Evolutionary conservation across 2,797 vertebrate genomes (phyloP).

Genomic region (Sarcophilus harrisii): DNA sequence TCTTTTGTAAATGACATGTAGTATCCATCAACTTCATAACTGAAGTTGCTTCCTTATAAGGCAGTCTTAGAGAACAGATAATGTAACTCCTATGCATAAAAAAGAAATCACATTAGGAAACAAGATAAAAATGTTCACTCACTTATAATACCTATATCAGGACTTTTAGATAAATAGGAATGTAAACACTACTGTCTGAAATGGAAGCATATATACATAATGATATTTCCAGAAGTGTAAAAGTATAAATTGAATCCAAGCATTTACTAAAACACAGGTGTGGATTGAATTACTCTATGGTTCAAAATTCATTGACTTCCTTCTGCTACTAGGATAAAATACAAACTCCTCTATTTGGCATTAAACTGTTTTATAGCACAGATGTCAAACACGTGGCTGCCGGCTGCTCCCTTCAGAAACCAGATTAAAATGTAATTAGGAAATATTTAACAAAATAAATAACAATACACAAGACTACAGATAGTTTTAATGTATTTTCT

Average conservation of each 20-base stretch:
- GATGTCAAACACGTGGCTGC: neutral
- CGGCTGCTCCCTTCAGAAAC: neutral
- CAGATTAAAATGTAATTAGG: neutral
- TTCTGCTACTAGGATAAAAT: neutral
- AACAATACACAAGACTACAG: neutral
- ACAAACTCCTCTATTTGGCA: neutral
- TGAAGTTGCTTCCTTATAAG: neutral
- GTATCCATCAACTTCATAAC: neutral
- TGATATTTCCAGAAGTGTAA: neutral
- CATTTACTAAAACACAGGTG: neutral
- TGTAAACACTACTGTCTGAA: neutral
- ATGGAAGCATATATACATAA: neutral
- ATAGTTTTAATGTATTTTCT: neutral
- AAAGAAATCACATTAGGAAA: neutral
- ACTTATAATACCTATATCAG: neutral
- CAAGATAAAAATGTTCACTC: slow-evolving; percentile 17
- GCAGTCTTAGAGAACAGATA: too few species aligned
- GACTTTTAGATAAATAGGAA: neutral
- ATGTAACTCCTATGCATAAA: neutral
- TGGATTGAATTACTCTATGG: neutral
- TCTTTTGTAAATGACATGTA: neutral
- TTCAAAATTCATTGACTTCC: neutral
- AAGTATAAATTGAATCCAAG: neutral
- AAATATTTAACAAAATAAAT: neutral
- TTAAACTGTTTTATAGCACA: neutral